A percentile compares a stretch with the other conserved stretches of the same genome.
These are phyloP conservation scores for Labeo catla DNA, from an alignment of 2,113 vertebrate species.

Conservation along the genomic window DNA sequence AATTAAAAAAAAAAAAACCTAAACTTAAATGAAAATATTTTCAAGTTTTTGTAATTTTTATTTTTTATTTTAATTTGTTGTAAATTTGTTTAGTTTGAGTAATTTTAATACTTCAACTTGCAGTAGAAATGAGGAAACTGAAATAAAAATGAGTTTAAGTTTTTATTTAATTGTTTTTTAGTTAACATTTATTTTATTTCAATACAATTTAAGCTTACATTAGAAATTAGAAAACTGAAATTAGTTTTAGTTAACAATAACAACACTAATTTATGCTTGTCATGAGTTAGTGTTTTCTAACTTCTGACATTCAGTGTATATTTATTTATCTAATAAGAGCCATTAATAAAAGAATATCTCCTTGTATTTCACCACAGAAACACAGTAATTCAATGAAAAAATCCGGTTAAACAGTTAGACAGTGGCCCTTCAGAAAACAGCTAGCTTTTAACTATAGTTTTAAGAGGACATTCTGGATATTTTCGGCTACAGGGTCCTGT, in stretches of 20 bases:
- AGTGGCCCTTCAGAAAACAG: not conserved
- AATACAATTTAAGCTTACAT: too few species aligned
- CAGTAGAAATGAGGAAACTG: too few species aligned
- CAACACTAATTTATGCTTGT: not conserved
- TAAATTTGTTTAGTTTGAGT: not conserved
- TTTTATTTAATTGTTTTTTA: not conserved
- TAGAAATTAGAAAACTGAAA: too few species aligned
- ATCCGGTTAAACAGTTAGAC: slow-evolving; percentile 10
- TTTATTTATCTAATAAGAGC: not conserved
- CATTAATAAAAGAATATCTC: not conserved
- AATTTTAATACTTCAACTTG: not conserved
- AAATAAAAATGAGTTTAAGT: too few species aligned
- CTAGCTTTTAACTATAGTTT: not conserved
- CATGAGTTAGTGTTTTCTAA: not conserved
- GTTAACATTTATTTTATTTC: too few species aligned
- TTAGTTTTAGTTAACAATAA: too few species aligned
- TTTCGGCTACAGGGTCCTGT: slow-evolving; percentile 64
- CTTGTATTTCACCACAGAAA: slow-evolving; percentile 72
- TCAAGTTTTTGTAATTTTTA: too few species aligned
- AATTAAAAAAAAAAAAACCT: too few species aligned
- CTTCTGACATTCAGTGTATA: not conserved
- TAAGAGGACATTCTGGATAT: not conserved
- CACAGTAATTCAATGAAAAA: slow-evolving; percentile 62
- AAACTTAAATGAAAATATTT: too few species aligned
- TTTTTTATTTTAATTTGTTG: too few species aligned